Percentiles rank a stretch among this genome's conserved stretches.
Evolutionary conservation across 2,113 vertebrate genomes (phyloP).

Genomic region (Pimephales promelas): DNA sequence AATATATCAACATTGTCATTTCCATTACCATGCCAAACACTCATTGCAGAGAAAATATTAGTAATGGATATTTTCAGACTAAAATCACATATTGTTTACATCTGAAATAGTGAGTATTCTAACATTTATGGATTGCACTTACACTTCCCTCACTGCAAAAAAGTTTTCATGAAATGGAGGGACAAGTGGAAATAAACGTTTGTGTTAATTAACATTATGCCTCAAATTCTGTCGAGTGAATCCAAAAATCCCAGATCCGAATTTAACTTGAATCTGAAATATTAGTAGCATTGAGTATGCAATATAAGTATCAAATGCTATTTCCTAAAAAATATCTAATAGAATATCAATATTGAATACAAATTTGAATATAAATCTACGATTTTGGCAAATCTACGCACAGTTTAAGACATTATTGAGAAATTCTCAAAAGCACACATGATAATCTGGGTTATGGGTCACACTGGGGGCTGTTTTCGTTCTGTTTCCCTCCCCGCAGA

Average conservation of each 20-base stretch:
- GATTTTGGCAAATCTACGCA: not conserved
- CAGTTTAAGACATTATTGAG: not conserved
- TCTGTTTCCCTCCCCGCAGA: slow-evolving; percentile 61
- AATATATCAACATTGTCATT: no score
- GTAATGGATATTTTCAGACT: not conserved
- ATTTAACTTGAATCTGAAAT: not conserved
- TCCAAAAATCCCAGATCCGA: not conserved
- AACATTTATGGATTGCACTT: not conserved
- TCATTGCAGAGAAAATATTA: not conserved
- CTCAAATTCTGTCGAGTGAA: not conserved
- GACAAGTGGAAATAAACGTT: not conserved
- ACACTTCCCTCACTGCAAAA: not conserved
- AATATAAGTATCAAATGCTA: not conserved
- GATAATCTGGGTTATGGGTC: not conserved
- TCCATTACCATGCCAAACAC: no score
- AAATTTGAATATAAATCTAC: not conserved
- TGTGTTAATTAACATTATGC: not conserved
- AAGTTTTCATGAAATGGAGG: not conserved
- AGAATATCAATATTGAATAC: not conserved
- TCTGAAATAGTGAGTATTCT: not conserved
- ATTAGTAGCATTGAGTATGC: not conserved
- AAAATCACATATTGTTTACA: not conserved
- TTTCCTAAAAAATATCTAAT: not conserved
- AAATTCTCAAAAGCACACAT: not conserved
- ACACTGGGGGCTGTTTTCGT: slow-evolving; percentile 53